These are phyloP conservation scores for Hermetia illucens DNA, from an alignment of 1,140 invertebrate species.

Conservation along the genomic window DNA sequence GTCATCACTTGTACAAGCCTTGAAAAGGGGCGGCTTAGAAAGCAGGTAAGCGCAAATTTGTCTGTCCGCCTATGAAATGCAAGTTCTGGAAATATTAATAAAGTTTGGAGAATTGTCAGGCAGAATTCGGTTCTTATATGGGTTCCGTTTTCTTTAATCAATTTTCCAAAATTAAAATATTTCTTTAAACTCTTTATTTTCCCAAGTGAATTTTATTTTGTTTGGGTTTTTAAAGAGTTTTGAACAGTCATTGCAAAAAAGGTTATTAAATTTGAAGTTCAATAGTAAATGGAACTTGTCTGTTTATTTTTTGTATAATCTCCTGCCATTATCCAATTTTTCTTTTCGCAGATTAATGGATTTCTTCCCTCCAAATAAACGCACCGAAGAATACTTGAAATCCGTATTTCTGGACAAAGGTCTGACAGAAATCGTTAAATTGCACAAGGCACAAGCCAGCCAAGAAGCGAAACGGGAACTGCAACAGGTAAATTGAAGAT, in stretches of 20 bases:
- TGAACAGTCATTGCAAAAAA: slow-evolving; percentile 11
- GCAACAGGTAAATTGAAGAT: slow-evolving; percentile 39
- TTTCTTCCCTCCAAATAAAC: slow-evolving; percentile 85
- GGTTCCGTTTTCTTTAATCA: slow-evolving; percentile 29
- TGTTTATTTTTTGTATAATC: background rate
- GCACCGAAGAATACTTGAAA: slow-evolving; percentile 77
- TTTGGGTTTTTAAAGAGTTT: slow-evolving; percentile 27
- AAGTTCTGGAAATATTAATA: background rate
- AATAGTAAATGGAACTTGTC: background rate
- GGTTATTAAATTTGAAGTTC: background rate
- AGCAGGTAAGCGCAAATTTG: slow-evolving; percentile 34
- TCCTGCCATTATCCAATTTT: slow-evolving; percentile 3
- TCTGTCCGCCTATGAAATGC: background rate
- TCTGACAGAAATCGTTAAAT: slow-evolving; percentile 72
- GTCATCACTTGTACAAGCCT: slow-evolving; percentile 63
- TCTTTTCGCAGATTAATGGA: slow-evolving; percentile 58
- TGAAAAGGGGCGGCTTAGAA: slow-evolving; percentile 83
- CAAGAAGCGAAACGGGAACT: slow-evolving; percentile 72
- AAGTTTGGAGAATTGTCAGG: slow-evolving; percentile 23
- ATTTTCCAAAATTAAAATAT: slow-evolving; percentile 20
- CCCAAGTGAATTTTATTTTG: slow-evolving; percentile 21
- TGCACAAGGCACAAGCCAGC: slow-evolving; percentile 80
- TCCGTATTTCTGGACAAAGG: slow-evolving; percentile 73
- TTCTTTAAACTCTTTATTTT: slow-evolving; percentile 14
- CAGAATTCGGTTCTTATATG: slow-evolving; percentile 14